Percentiles rank a stretch among this genome's conserved stretches.
Conservation (phyloP, 2,797 vertebrate species). For the Otolemur crassicaudatus region DNA sequence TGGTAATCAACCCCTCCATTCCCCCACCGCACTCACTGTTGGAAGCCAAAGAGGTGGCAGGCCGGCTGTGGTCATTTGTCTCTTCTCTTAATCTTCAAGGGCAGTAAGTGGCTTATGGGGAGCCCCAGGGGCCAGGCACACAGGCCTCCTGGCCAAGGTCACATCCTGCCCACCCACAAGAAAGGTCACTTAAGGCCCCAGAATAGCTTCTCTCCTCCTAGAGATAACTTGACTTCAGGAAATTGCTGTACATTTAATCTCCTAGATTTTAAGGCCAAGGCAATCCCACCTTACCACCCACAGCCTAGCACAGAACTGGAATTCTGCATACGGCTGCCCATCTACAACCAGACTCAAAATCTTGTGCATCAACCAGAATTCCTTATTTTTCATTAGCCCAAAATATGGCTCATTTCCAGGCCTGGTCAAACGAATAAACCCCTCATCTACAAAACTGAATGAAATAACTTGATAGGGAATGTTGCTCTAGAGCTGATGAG, state of each 20-base stretch:
- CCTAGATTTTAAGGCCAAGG: constrained; percentile 31
- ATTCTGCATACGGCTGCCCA: background rate
- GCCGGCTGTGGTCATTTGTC: background rate
- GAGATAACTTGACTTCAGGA: constrained; percentile 69
- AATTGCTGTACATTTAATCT: constrained; percentile 72
- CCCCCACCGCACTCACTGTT: background rate
- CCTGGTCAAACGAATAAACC: constrained; percentile 5
- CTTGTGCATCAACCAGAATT: background rate
- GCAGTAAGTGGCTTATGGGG: constrained; percentile 59
- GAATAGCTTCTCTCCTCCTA: constrained; percentile 69
- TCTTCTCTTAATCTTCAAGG: constrained; percentile 60
- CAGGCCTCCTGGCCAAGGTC: constrained; percentile 48
- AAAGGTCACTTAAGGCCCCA: constrained; percentile 50
- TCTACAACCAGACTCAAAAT: background rate
- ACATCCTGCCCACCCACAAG: constrained; percentile 70
- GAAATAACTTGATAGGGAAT: constrained; percentile 65
- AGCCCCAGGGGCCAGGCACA: background rate
- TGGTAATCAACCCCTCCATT: background rate
- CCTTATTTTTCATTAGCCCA: constrained; percentile 33
- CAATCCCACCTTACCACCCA: constrained; percentile 6
- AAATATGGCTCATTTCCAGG: constrained; percentile 41
- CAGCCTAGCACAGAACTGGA: background rate
- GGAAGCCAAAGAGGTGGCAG: constrained; percentile 25
- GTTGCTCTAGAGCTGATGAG: constrained; percentile 61
- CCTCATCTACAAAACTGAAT: constrained; percentile 59